Evolutionary conservation across 1,140 invertebrate genomes (phyloP).

Genomic region (Homarus americanus): DNA sequence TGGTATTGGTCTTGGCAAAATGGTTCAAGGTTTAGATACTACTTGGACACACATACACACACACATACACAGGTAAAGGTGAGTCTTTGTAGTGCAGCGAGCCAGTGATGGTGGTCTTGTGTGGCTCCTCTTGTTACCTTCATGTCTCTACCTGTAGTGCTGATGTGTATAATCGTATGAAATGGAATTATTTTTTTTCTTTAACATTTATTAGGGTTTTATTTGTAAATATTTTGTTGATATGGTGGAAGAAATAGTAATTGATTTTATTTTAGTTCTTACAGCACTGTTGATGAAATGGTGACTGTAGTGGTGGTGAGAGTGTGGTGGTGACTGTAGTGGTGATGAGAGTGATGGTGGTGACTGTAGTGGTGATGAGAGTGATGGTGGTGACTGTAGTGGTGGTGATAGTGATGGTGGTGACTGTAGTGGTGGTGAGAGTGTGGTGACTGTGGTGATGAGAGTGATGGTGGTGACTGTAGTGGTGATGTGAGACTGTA

Average conservation of each 20-base stretch:
- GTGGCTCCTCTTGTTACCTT: background rate
- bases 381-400: background rate
- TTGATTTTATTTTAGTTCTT: no score
- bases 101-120: background rate
- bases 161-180: no score
- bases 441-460: background rate
- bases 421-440: background rate
- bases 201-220: no score
- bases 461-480: background rate
- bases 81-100: slow-evolving; percentile 1
- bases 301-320: background rate
- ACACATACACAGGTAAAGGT: background rate
- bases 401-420: background rate
- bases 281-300: no score
- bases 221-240: no score
- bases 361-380: background rate
- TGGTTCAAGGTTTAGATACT: background rate
- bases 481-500: background rate
- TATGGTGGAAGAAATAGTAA: no score
- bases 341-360: background rate
- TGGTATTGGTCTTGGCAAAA: slow-evolving; percentile 10
- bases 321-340: background rate
- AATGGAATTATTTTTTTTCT: no score
- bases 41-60: background rate
- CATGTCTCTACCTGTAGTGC: no score